Evolutionary conservation across 2,888 invertebrate genomes (phyloP), one percentile per base, ranked within the genome.

Genomic region (Dasypogon diadema): DNA sequence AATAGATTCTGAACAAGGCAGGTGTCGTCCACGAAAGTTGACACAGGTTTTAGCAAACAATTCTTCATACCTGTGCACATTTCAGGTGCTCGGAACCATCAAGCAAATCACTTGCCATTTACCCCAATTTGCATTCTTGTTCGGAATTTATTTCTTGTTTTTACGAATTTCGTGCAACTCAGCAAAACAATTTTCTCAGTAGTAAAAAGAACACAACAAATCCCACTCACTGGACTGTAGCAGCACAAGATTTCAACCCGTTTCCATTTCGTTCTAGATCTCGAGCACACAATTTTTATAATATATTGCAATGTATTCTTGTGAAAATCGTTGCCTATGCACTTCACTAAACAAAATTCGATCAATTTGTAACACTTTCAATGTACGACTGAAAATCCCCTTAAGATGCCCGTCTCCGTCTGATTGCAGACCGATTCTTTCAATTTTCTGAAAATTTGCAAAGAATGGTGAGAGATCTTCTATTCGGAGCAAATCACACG

Each of bases 261-360:
- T 68, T 48, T 68, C 65, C 65, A 68, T 68, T 46, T 48, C 65
- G 46, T 68, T 68, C 65, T 46, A 46, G 65, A 68, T 68, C 48
- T 46, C 24, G 65, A 16, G 18, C 26, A 48, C 48, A 34, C 46
- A 68, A 46, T 68, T 68, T 65, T 48, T n/a, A 22, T 10, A 6
- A 22, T 10, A 30, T n/a, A n/a, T 8, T 21, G 12, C 46, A 8
- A 48, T 10, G 14, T 48, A 5, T 16, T 37, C 10, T 48, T 46
- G 16, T 22, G 48, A 34, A 26, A 68, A 14, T 8, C 1, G 1
- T n/a, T 18, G 14, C 8, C 6, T 26, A 26, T 22, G 48, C 46
- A 42, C 14, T 22, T 68, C 54, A 54, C 54, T 54, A n/a, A 8
- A 34, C 16, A 14, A 48, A 26, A 14, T 68, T 26, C 24, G 24